A percentile compares a stretch with the other conserved stretches of the same genome.
phyloP scores from a whole-genome alignment of 2,888 invertebrate species.

The Acanthosepion lycidas region DNA sequence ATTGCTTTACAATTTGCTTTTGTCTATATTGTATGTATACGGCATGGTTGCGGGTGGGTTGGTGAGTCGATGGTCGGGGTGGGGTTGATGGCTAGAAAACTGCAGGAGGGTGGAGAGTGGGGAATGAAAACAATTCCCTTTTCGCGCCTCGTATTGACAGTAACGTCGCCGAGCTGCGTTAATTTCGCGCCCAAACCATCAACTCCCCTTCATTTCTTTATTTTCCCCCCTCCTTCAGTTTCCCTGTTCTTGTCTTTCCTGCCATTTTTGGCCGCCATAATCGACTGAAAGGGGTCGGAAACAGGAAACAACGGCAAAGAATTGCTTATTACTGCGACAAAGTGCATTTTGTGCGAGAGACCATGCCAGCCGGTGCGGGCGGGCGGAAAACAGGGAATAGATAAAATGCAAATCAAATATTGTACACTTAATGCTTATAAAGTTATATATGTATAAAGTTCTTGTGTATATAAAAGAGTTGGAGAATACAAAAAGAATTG shows the following conservation, averaged over 20 bases:
- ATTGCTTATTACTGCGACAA: neutral
- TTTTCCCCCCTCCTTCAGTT: neutral
- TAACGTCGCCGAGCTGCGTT: neutral
- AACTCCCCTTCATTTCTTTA: neutral
- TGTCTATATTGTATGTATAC: neutral
- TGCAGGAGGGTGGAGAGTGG: neutral
- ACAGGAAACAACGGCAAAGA: neutral
- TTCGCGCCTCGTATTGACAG: neutral
- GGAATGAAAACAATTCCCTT: neutral
- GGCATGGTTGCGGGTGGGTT: neutral
- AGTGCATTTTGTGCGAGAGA: neutral
- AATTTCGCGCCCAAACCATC: neutral
- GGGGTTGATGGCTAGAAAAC: neutral
- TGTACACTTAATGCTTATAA: no score
- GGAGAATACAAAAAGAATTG: neutral
- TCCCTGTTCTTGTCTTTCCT: neutral
- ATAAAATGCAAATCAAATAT: no score
- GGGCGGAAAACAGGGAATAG: no score
- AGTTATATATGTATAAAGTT: no score
- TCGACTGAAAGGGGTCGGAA: neutral
- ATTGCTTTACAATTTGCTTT: slow-evolving; percentile 9
- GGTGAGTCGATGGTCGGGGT: neutral
- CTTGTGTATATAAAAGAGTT: no score
- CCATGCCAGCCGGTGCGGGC: no score
- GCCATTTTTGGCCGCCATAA: slow-evolving; percentile 9